Conservation (phyloP, 2,113 vertebrate species). For the Turdus rufiventris region DNA sequence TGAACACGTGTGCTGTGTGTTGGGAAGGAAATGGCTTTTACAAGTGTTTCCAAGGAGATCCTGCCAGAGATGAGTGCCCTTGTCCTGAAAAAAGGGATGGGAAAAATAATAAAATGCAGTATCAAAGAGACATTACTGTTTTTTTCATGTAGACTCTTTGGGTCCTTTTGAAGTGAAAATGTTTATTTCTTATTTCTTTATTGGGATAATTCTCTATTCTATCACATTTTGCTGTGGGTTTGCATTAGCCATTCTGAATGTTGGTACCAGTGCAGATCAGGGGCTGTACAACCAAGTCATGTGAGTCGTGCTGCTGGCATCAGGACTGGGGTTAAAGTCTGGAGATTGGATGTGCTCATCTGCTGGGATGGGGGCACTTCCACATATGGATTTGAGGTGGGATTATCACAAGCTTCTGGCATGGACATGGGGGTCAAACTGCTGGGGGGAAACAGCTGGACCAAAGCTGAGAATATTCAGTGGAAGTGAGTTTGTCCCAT, state of each 20-base stretch:
- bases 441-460: not conserved
- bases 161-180: constrained; percentile 18
- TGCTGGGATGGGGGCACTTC: not conserved
- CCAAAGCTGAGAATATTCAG: not conserved
- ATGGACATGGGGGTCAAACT: not conserved
- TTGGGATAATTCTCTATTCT: not conserved
- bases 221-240: not conserved
- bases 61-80: not conserved
- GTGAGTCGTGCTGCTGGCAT: not conserved
- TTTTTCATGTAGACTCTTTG: not conserved
- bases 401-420: not conserved
- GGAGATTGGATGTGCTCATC: not conserved
- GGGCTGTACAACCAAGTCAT: not conserved
- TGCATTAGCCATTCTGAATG: not conserved
- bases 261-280: not conserved
- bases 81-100: not conserved
- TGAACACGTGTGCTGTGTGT: fast-evolving
- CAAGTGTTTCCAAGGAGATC: constrained; percentile 36
- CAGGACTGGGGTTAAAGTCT: not conserved
- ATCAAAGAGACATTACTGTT: not conserved
- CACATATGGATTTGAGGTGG: not conserved
- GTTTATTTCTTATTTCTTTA: not conserved
- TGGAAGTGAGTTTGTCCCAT: not conserved
- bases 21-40: not conserved
- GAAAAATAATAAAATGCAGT: not conserved